A percentile compares a stretch with the other conserved stretches of the same genome.
Evolutionary conservation across 2,113 vertebrate genomes (phyloP).

Genomic region (Nicator chloris): DNA sequence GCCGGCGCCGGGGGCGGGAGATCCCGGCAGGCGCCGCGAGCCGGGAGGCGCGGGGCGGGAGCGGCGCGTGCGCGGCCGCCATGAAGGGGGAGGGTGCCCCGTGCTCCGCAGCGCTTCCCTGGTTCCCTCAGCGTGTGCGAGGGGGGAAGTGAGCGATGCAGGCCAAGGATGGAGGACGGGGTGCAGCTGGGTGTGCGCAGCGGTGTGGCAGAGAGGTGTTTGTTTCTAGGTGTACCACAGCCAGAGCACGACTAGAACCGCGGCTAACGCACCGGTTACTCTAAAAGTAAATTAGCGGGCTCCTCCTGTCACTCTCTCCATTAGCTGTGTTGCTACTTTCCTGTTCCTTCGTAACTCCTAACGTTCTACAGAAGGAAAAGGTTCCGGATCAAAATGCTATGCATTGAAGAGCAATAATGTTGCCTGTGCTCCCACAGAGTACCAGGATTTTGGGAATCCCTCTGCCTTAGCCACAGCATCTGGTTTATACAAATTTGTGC

Average conservation of each 20-base stretch:
- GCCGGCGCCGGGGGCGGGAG: too few species aligned
- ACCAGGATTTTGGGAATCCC: not conserved
- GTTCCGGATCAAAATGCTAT: rapidly evolving
- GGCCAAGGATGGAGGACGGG: rapidly evolving
- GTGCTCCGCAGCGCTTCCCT: rapidly evolving
- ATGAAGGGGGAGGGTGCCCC: rapidly evolving
- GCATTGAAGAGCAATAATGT: rapidly evolving
- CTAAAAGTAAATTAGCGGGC: not conserved
- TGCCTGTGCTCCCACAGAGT: rapidly evolving
- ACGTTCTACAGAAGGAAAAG: rapidly evolving
- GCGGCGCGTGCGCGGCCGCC: not conserved
- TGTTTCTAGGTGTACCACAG: rapidly evolving
- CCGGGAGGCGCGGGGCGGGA: not conserved
- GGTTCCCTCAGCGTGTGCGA: rapidly evolving
- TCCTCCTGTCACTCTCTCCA: not conserved
- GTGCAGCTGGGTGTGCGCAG: rapidly evolving
- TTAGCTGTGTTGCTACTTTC: not conserved
- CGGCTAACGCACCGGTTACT: rapidly evolving
- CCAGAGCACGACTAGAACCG: rapidly evolving
- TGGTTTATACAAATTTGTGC: not conserved
- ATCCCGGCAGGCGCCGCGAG: not conserved
- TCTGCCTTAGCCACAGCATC: not conserved
- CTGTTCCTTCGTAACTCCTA: not conserved
- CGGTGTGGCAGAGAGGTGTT: not conserved
- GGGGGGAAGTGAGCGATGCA: rapidly evolving